Evolutionary conservation across 1,140 invertebrate species (phyloP).

Genomic region (Aphis gossypii): DNA sequence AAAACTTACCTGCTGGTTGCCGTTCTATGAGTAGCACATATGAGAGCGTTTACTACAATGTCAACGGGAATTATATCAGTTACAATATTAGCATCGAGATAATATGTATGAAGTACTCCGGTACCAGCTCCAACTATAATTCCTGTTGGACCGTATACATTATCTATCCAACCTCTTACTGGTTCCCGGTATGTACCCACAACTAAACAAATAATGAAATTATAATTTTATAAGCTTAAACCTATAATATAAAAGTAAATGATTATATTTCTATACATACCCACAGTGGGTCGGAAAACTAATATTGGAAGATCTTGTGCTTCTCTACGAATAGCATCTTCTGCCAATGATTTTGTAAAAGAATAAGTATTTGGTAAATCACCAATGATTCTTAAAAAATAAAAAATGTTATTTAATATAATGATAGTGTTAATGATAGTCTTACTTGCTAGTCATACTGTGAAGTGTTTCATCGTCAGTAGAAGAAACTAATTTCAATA

Average conservation of each 20-base stretch:
- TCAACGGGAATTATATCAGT: constrained; percentile 90
- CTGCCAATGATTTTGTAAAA: constrained; percentile 74
- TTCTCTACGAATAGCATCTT: constrained; percentile 68
- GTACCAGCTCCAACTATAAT: constrained; percentile 69
- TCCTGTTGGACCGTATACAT: constrained; percentile 81
- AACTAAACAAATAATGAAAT: constrained; percentile 66
- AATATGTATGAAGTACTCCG: constrained; percentile 74
- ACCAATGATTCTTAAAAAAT: constrained; percentile 66
- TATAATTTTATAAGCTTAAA: neutral
- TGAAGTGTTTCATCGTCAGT: constrained; percentile 66
- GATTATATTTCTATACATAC: constrained; percentile 62
- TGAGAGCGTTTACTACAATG: constrained; percentile 81
- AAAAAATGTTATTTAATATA: neutral
- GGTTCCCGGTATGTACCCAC: constrained; percentile 83
- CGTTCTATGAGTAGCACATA: constrained; percentile 71
- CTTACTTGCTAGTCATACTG: constrained; percentile 66
- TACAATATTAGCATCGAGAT: constrained; percentile 62
- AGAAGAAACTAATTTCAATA: constrained; percentile 65
- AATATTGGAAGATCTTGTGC: constrained; percentile 69
- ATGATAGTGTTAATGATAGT: neutral
- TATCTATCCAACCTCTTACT: constrained; percentile 83
- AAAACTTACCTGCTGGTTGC: constrained; percentile 48
- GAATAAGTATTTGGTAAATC: constrained; percentile 75
- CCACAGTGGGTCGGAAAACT: constrained; percentile 68
- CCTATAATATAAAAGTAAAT: neutral